Percentiles rank a stretch among this genome's conserved stretches.
These are phyloP conservation scores for Corythaeola cristata DNA, from an alignment of 2,113 vertebrate genomes.

Conservation along the genomic window DNA sequence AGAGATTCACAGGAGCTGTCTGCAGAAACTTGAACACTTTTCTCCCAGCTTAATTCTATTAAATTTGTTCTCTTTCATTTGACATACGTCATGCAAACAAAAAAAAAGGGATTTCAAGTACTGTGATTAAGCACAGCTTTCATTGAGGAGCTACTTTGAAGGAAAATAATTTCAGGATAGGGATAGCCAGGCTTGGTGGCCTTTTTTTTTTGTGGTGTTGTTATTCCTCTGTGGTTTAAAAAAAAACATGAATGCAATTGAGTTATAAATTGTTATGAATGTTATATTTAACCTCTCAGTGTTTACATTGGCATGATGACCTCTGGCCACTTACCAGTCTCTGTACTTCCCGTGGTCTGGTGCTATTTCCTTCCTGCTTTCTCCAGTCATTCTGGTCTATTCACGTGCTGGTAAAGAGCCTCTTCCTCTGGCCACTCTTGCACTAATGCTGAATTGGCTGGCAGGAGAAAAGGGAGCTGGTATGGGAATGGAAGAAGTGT, in stretches of 20 bases:
- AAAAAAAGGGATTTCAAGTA: background rate
- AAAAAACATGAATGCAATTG: rapidly evolving
- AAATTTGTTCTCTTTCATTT: background rate
- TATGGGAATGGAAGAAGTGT: background rate
- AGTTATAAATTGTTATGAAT: background rate
- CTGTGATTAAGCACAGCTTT: background rate
- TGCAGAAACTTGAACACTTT: background rate
- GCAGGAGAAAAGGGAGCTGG: background rate
- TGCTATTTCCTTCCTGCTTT: background rate
- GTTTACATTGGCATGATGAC: background rate
- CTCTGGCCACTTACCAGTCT: background rate
- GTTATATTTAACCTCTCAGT: background rate
- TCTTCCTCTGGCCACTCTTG: background rate
- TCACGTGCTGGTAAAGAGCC: background rate
- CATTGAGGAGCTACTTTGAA: background rate
- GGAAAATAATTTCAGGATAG: background rate
- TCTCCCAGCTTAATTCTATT: background rate
- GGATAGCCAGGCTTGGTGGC: background rate
- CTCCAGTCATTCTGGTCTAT: background rate
- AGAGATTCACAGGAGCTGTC: background rate
- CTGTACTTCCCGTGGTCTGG: background rate
- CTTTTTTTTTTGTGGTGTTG: background rate
- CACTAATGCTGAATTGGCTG: background rate
- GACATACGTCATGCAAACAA: background rate
- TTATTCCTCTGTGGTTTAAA: background rate